These are phyloP conservation scores for Lepidonotus clava DNA, from an alignment of 2,888 invertebrate genomes.

Conservation along the genomic window DNA sequence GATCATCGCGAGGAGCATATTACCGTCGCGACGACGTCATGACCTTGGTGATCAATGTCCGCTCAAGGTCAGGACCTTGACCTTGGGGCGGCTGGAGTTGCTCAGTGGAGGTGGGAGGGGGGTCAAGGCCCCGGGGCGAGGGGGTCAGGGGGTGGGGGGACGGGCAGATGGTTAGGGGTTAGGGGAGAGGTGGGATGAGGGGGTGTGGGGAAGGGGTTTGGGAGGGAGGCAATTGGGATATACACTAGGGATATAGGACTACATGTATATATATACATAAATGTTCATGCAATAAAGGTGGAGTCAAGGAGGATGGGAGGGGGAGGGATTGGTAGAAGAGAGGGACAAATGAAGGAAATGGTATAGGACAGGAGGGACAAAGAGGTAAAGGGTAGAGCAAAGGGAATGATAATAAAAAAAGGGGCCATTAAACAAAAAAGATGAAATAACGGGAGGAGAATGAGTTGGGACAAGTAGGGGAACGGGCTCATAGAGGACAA, in stretches of 20 bases:
- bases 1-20: not conserved
- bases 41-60: slow-evolving; percentile 49
- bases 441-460: too few relatives aligned
- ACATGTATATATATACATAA: not conserved
- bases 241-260: not conserved
- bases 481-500: too few relatives aligned
- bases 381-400: too few relatives aligned
- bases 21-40: not conserved
- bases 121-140: slow-evolving; percentile 21
- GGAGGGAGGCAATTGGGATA: not conserved
- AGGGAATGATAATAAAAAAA: too few relatives aligned
- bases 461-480: too few relatives aligned
- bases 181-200: not conserved
- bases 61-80: slow-evolving; percentile 38
- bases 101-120: slow-evolving; percentile 27
- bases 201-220: too few relatives aligned
- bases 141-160: slow-evolving; percentile 13
- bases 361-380: too few relatives aligned
- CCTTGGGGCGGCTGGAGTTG: slow-evolving; percentile 41
- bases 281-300: too few relatives aligned
- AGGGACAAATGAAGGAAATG: not conserved
- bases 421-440: too few relatives aligned
- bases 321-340: not conserved
- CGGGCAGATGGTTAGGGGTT: not conserved
- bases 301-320: not conserved